Base-by-base conservation (phyloP, 2,888 invertebrate genomes). In the Anarsia innoxiella region DNA sequence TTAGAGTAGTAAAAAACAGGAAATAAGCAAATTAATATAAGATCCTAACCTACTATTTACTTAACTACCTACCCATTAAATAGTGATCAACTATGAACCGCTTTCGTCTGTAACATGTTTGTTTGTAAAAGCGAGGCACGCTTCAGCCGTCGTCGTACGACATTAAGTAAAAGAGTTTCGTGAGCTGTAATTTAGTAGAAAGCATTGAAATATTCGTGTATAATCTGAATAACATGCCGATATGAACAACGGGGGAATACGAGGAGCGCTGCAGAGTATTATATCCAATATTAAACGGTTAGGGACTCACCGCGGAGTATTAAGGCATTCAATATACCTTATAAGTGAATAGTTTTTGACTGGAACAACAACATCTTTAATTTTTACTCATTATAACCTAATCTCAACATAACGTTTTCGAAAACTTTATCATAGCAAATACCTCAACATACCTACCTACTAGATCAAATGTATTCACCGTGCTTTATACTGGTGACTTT, bases 131-230 rank as follows among this genome's bases (percentile, higher is more conserved):
- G 39, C 33, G 41, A 47, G 43, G 58, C 56, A 60, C 56, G 61
- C 58, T 66, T 49, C 56, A 56, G 50, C 53, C 66, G 53, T 63
- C 66, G 53, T 63, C 56, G 59, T 59, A 66, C 64, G 63, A 68
- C 71, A 69, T 75, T 75, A 74, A 74, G 72, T 73, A 74, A 78
- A 80, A 79, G 75, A 76, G 71, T 76, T 74, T 64, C 79, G 78
- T 79, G 75, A 68, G 72, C 73, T 76, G 78, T 83, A 83, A 84
- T 84, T 84, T 83, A 79, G 79, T 82, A 83, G 79, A 84, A 80
- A 83, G 83, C 84, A 82, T 83, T 82, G 84, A 83, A 83, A 82
- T 82, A 82, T 83, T 83, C 83, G 80, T 84, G 83, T 83, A 77
- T 83, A 83, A 82, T 84, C 80, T 79, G 78, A 82, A 83, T 83